Base-by-base conservation (phyloP, 2,888 invertebrate species). In the Periphyllus acericola region DNA sequence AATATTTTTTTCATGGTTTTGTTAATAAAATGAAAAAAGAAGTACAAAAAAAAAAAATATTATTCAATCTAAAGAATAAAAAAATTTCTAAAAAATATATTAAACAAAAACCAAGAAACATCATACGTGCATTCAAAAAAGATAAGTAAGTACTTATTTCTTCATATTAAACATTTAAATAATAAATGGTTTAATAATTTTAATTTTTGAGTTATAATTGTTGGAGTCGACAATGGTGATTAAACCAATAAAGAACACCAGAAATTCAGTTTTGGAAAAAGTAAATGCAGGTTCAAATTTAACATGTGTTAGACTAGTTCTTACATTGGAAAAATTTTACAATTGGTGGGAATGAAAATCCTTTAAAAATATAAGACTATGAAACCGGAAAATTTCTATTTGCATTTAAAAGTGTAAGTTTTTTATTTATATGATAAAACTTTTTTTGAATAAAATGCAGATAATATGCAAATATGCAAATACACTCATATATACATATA, bases 301-400 rank as follows among this genome's bases (percentile, higher is more conserved):
- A 72, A 93, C 94, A 81, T 92, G 93, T 89, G 94, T 97, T 94
- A 92, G 93, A 89, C 93, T 95, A 88, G 95, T 95, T 89, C 91
- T 92, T 19, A 92, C 94, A 71, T 91, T 91, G 52, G 93, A 94
- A 84, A 90, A 95, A 36, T 93, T 98, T n/a, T 90, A 98, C 96
- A 9, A 97, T 95, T 90, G 99, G 98, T 32, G 99, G 99, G 0
- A 95, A 96, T 91, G 96, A 95, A 90, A 97, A 97, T 91, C 96
- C 96, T 90, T 92, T 99, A 0, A 97, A 97, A 92, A 91, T 99
- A 1, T 98, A 96, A 94, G 95, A 97, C 90, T 91, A 96, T 91
- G 93, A 90, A 90, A 93, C 90, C 5, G 91, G 90, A 55, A 90
- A 90, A 55, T 92, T 92, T 72, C 91, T 92, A 60, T 95, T 95